These are phyloP conservation scores for Stenolophus ochropezus DNA, from an alignment of 2,888 invertebrate genomes.

Conservation along the genomic window DNA sequence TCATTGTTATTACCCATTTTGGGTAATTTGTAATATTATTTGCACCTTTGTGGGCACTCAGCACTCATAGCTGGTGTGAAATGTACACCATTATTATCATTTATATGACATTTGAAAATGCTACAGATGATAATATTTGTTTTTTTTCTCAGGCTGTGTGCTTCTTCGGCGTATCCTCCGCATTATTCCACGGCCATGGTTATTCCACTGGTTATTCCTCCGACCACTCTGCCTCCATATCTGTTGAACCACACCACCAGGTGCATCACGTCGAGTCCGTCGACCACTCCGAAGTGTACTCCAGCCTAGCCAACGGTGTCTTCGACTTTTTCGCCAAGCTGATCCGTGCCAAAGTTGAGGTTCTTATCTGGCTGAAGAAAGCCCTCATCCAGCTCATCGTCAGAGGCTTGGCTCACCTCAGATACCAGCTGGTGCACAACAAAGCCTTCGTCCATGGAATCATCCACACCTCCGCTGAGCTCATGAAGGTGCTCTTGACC, in stretches of 20 bases:
- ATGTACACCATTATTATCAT: too few relatives aligned
- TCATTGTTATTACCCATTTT: too few relatives aligned
- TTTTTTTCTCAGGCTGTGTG: background rate
- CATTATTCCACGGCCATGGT: too few relatives aligned
- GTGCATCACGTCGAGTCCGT: background rate
- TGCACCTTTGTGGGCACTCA: too few relatives aligned
- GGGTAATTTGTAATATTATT: too few relatives aligned
- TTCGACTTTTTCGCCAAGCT: conserved; percentile 1
- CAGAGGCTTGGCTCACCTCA: background rate
- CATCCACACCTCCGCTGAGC: conserved; percentile 1
- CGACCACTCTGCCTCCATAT: background rate
- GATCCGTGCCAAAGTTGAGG: conserved; percentile 19
- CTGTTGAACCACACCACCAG: background rate
- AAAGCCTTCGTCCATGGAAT: background rate
- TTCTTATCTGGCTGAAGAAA: conserved; percentile 10
- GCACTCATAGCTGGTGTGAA: too few relatives aligned
- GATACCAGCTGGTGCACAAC: background rate
- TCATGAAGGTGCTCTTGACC: conserved; percentile 6
- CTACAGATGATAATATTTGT: background rate
- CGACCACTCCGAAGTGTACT: background rate
- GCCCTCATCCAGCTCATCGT: background rate
- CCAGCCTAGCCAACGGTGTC: background rate
- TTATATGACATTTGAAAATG: background rate
- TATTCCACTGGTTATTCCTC: too few relatives aligned
- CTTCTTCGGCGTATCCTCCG: background rate